Percentiles rank a stretch among this genome's conserved stretches.
phyloP scores from a whole-genome alignment of 2,113 vertebrate species.

The Megatriorchis doriae region DNA sequence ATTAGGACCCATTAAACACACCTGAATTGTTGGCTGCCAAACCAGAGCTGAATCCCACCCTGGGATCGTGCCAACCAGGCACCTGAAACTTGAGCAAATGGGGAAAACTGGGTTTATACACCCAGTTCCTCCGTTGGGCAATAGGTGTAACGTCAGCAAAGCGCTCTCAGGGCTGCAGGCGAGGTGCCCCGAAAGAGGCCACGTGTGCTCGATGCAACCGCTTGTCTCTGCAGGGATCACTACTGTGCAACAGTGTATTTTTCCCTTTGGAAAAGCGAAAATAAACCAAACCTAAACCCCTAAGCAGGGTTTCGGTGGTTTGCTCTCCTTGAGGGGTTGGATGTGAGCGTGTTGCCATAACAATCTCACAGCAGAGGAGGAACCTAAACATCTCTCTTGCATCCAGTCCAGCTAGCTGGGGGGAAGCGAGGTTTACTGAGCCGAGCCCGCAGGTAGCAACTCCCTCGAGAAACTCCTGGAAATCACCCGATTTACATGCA shows the following conservation, averaged over 20 bases:
- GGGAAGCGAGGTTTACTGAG: not conserved
- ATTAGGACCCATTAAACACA: not conserved
- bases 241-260: not conserved
- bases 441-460: not conserved
- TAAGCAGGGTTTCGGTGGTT: not conserved
- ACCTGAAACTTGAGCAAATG: not conserved
- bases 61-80: accelerated
- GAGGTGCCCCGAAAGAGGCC: not conserved
- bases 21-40: accelerated
- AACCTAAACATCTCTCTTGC: not conserved
- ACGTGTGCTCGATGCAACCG: accelerated
- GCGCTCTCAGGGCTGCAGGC: not conserved
- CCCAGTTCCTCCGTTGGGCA: not conserved
- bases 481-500: not conserved
- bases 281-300: not conserved
- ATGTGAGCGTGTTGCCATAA: not conserved
- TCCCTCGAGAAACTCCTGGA: not conserved
- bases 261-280: not conserved
- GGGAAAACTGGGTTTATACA: not conserved
- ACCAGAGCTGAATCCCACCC: not conserved
- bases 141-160: not conserved
- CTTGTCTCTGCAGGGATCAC: not conserved
- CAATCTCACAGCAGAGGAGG: not conserved
- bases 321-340: not conserved
- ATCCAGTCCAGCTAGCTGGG: not conserved